Conservation (phyloP, 92 coral and sea anemone species). For the Plumapathes pennacea region DNA sequence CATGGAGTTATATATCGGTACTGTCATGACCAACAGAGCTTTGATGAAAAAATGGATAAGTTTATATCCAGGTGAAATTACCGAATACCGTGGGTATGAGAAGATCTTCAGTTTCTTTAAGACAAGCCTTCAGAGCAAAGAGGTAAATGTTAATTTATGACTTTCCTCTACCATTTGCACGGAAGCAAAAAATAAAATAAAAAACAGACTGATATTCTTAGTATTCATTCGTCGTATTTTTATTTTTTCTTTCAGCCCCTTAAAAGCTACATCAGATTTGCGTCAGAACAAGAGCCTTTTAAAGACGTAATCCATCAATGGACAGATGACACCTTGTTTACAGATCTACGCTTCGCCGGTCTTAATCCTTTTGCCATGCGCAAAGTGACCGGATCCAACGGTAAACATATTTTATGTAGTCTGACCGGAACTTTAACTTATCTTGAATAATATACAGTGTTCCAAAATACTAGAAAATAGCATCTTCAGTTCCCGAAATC, state of each 20-base stretch:
- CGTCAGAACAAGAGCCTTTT: conserved; percentile 3
- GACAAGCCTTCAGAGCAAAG: not conserved
- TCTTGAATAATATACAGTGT: too few species aligned
- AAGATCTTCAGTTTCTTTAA: conserved; percentile 4
- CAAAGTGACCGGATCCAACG: conserved; percentile 35
- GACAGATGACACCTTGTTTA: conserved; percentile 17
- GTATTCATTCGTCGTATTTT: too few species aligned
- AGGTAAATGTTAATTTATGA: too few species aligned
- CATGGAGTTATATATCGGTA: not conserved
- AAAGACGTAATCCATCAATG: conserved; percentile 5
- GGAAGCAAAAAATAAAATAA: too few species aligned
- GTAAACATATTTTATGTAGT: too few species aligned
- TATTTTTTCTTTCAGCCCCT: too few species aligned
- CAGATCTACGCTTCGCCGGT: conserved; percentile 29
- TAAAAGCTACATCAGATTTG: conserved; percentile 1
- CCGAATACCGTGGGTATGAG: conserved; percentile 6
- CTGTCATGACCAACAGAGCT: conserved; percentile 1
- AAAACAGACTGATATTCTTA: too few species aligned
- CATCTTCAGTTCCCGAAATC: too few species aligned
- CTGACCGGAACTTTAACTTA: too few species aligned
- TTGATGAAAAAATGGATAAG: conserved; percentile 4
- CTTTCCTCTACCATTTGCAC: too few species aligned
- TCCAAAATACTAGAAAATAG: too few species aligned
- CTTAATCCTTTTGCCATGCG: conserved; percentile 26
- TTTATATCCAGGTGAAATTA: conserved; percentile 9